Base-by-base conservation (phyloP, 2,113 vertebrate genomes). In the Nesoenas mayeri region DNA sequence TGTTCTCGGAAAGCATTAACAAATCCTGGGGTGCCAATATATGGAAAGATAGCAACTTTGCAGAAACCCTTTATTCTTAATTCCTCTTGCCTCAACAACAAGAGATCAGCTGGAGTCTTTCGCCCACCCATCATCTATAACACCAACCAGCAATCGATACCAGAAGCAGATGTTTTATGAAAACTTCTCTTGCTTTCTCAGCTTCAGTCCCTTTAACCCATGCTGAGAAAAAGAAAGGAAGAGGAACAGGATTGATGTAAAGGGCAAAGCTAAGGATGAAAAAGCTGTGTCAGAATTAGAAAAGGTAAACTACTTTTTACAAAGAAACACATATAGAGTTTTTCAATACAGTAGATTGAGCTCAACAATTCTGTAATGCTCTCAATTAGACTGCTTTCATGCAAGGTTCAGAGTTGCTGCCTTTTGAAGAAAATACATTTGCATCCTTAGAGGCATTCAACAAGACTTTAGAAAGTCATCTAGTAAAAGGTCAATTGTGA, bases 101-200 rank as follows among this genome's bases (percentile, higher is more conserved):
- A 88, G 65, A 57, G n/a, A 95, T 20, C 88, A 96, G 85, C 85
- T 95, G 89, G 88, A 92, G 54, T 66, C 64, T 65, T 95, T 74
- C 85, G 70, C 71, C 65, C 56, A 65, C 71, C 83, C 44, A 72
- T 93, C 79, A 78, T 66, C 93, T 95, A 53, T 86, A 95, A 95
- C 17, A 16, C 67, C 91, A 89, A 58, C 48, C 48, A 83, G 67
- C 44, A 96, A 95, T 97, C 95, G 79, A 96, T 97, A 94, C 10
- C 70, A 88, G 94, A 96, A 89, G 74, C 73, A 96, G 85, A 93
- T 95, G 50, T 93, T 95, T 85, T 88, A 92, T 91, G 64, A 95
- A 97, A 97, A 95, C 89, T 83, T 92, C 38, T 57, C 81, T 42
- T 89, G 25, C 60, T 94, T 96, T 96, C 96, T 75, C 85, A 91